These are phyloP conservation scores for Habroteleia sp. DNA, from an alignment of 2,888 invertebrate species.

Conservation along the genomic window DNA sequence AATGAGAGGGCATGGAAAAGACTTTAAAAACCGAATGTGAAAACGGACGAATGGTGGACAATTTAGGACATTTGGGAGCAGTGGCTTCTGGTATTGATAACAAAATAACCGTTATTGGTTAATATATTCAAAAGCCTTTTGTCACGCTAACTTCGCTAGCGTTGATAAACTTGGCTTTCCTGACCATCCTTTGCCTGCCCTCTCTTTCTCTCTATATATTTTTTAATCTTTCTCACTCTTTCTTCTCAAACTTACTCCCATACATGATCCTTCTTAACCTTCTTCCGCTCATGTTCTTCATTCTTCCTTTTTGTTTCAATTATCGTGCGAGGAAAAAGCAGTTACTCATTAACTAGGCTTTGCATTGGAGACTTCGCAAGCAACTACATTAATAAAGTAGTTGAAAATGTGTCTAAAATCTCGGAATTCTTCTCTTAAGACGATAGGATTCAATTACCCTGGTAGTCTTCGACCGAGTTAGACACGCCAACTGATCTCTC, in stretches of 20 bases:
- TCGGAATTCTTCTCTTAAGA: background rate
- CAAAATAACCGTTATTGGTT: conserved; percentile 7
- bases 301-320: conserved; percentile 44
- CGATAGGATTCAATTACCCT: background rate
- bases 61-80: conserved; percentile 2
- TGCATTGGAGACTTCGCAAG: conserved; percentile 36
- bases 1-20: conserved; percentile 34
- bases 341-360: conserved; percentile 50
- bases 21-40: too few relatives aligned
- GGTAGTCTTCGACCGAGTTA: conserved; percentile 17
- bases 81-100: conserved; percentile 9
- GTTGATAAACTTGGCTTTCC: background rate
- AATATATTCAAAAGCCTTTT: background rate
- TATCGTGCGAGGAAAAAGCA: conserved; percentile 36
- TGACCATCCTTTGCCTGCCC: conserved; percentile 5
- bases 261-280: conserved; percentile 27
- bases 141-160: conserved; percentile 30
- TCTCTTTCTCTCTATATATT: conserved; percentile 13
- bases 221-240: conserved; percentile 22
- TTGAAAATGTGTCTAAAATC: too few relatives aligned
- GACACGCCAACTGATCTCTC: conserved; percentile 37
- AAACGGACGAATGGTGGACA: background rate
- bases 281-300: conserved; percentile 43
- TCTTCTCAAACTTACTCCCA: too few relatives aligned
- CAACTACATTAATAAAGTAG: background rate